Evolutionary conservation across 2,888 invertebrate species (phyloP).

Genomic region (Lobophora halterata): DNA sequence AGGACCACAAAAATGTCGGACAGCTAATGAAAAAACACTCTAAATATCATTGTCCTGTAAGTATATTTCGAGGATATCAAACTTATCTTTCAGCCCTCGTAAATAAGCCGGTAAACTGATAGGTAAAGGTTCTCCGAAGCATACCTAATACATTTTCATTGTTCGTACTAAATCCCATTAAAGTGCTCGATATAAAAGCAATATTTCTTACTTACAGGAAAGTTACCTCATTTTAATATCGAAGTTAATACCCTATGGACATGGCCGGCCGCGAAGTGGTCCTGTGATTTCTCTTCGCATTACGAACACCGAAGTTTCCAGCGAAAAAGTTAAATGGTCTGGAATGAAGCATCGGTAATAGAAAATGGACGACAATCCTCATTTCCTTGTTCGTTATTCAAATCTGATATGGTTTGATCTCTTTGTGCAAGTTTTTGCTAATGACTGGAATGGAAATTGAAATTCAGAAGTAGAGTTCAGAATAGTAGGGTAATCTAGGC

Average conservation of each 20-base stretch:
- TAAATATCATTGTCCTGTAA: too few relatives aligned
- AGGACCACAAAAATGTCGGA: too few relatives aligned
- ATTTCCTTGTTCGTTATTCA: slow-evolving; percentile 61
- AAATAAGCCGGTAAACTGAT: too few relatives aligned
- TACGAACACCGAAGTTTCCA: slow-evolving; percentile 58
- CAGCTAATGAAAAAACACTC: too few relatives aligned
- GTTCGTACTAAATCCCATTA: slow-evolving; percentile 24
- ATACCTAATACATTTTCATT: slow-evolving; percentile 21
- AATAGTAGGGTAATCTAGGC: too few relatives aligned
- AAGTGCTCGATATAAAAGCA: slow-evolving; percentile 33
- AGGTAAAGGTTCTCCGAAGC: too few relatives aligned
- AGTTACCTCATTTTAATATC: slow-evolving; percentile 43
- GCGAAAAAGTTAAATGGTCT: slow-evolving; percentile 68
- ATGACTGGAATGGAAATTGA: slow-evolving; percentile 21
- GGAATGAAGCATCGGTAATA: slow-evolving; percentile 68
- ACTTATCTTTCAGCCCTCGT: too few relatives aligned
- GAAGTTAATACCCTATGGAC: slow-evolving; percentile 40
- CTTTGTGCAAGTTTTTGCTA: slow-evolving; percentile 30
- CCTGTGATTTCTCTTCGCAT: slow-evolving; percentile 41
- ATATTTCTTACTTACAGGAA: slow-evolving; percentile 35
- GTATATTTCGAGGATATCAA: too few relatives aligned
- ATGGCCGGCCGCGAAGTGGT: slow-evolving; percentile 45
- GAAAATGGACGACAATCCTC: slow-evolving; percentile 68
- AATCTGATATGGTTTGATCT: slow-evolving; percentile 39
- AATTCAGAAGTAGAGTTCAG: slow-evolving; percentile 11